Percentiles rank a stretch among this genome's conserved stretches.
Evolutionary conservation across 2,113 vertebrate genomes (phyloP).

Genomic region (Pipra filicauda): DNA sequence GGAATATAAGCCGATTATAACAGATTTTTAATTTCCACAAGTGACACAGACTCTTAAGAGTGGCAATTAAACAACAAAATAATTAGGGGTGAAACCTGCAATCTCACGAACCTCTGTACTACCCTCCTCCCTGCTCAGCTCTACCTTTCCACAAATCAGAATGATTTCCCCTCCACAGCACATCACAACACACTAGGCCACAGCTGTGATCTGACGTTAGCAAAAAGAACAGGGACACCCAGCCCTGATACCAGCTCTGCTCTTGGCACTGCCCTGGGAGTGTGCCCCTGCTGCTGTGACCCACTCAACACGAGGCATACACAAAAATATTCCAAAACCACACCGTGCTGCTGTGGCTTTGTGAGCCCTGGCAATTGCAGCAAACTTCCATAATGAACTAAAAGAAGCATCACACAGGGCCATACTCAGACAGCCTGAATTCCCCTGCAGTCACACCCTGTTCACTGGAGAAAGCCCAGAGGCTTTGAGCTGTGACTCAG

Average conservation of each 20-base stretch:
- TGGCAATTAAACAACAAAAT: neutral
- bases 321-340: neutral
- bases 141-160: neutral
- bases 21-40: neutral
- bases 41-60: neutral
- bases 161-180: neutral
- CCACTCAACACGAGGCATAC: rapidly evolving
- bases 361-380: neutral
- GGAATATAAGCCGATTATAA: neutral
- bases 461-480: neutral
- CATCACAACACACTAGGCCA: neutral
- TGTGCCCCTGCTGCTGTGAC: neutral
- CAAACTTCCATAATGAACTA: neutral
- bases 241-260: neutral
- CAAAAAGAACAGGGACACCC: neutral
- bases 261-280: neutral
- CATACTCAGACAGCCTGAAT: rapidly evolving
- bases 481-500: neutral
- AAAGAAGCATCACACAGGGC: neutral
- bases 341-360: neutral
- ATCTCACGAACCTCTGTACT: neutral
- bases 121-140: neutral
- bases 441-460: neutral
- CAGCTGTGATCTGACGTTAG: neutral
- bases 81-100: neutral